phyloP scores from a whole-genome alignment of 2,888 invertebrate species.

The Pyrrhia umbra region DNA sequence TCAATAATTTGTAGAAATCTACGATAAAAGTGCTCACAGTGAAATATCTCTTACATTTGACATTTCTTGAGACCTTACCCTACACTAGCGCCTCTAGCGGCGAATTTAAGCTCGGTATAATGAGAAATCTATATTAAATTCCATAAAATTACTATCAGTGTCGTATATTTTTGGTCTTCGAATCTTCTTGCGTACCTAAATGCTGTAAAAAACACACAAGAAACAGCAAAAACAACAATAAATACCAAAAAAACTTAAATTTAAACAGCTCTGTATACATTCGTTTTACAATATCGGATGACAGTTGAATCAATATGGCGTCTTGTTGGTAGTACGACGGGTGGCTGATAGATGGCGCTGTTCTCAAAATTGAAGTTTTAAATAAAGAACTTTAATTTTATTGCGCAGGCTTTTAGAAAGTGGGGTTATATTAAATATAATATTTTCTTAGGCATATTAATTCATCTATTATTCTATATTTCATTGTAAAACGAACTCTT shows the following conservation, averaged over 20 bases:
- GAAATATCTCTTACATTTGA: too few species aligned
- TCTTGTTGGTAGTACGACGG: constrained; percentile 9
- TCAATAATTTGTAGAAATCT: too few species aligned
- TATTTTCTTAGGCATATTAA: constrained; percentile 20
- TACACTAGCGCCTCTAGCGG: too few species aligned
- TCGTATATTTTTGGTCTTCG: not conserved
- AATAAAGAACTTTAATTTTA: too few species aligned
- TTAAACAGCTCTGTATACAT: constrained; percentile 36
- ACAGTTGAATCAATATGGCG: constrained; percentile 40
- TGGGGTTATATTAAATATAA: not conserved
- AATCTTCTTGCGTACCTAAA: constrained; percentile 22
- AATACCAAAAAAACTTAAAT: not conserved
- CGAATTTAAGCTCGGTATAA: too few species aligned
- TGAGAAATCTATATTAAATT: too few species aligned
- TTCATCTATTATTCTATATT: constrained; percentile 2
- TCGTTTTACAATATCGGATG: constrained; percentile 44
- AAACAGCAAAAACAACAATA: constrained; percentile 18
- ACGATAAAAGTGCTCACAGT: too few species aligned
- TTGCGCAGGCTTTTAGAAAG: not conserved
- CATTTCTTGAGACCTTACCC: too few species aligned
- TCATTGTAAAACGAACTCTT: constrained; percentile 37
- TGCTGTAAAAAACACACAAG: constrained; percentile 40
- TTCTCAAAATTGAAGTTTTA: not conserved
- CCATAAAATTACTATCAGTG: too few species aligned
- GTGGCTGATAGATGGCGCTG: constrained; percentile 34